These are phyloP conservation scores for Zaprionus gabonicus DNA, from an alignment of 1,140 invertebrate genomes.

Conservation along the genomic window DNA sequence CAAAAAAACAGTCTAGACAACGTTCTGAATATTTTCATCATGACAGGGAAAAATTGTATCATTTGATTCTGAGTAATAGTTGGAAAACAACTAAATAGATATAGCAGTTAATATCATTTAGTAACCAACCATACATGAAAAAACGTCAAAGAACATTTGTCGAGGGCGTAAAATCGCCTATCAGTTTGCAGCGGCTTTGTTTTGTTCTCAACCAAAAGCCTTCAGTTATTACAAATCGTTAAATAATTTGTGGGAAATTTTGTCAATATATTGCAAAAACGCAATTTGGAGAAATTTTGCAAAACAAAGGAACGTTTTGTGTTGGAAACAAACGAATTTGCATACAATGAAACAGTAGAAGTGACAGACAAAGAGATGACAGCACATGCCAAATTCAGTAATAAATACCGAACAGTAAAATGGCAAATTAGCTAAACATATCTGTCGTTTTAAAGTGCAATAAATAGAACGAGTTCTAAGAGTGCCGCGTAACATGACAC, in stretches of 20 bases:
- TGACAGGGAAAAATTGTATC: too few species aligned
- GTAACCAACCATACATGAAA: neutral
- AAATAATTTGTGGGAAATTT: constrained; percentile 4
- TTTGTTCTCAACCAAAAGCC: neutral
- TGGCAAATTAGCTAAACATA: constrained; percentile 68
- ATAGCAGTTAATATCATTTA: neutral
- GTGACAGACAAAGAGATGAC: neutral
- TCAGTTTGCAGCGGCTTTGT: neutral
- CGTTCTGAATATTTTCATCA: too few species aligned
- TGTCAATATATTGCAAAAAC: neutral
- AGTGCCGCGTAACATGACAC: constrained; percentile 14
- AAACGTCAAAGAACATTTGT: neutral
- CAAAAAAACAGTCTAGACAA: too few species aligned
- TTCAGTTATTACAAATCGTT: constrained; percentile 4
- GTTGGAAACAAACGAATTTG: neutral
- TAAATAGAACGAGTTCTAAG: constrained; percentile 59
- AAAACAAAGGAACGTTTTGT: constrained; percentile 29
- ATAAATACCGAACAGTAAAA: constrained; percentile 48
- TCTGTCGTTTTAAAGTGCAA: constrained; percentile 49
- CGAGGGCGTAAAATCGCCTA: neutral
- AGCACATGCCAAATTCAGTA: neutral
- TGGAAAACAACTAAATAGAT: too few species aligned
- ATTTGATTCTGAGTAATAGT: too few species aligned
- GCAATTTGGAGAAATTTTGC: neutral
- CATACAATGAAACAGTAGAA: constrained; percentile 31